phyloP scores from a whole-genome alignment of 2,797 vertebrate genomes.

The Manis crassicaudata region DNA sequence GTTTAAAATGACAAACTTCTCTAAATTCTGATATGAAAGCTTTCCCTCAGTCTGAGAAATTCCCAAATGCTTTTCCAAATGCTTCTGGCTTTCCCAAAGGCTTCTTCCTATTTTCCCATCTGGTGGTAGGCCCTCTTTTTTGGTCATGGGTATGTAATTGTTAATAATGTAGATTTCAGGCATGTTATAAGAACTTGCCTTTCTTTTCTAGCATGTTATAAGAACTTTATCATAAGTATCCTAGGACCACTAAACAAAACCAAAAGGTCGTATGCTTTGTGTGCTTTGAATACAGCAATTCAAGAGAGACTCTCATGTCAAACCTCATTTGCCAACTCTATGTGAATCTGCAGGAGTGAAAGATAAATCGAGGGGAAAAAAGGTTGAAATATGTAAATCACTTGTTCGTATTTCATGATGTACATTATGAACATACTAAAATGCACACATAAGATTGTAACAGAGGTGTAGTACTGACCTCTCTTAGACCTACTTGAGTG shows the following conservation, averaged over 20 bases:
- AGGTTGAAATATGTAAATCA: background rate
- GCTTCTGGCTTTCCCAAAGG: background rate
- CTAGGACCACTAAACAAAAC: background rate
- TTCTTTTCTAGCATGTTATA: background rate
- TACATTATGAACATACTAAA: background rate
- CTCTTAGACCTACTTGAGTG: background rate
- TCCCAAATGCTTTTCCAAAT: background rate
- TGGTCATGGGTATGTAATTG: background rate
- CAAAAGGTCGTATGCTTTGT: background rate
- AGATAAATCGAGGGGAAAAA: background rate
- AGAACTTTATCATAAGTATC: background rate
- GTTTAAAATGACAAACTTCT: background rate
- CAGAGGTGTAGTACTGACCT: background rate
- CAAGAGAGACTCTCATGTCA: background rate
- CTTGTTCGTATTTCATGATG: background rate
- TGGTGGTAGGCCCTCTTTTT: background rate
- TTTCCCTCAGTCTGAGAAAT: background rate
- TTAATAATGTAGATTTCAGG: background rate
- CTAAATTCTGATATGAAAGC: background rate
- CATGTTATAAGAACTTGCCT: background rate
- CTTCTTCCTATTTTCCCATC: background rate
- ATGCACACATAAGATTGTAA: background rate
- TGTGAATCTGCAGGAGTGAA: background rate
- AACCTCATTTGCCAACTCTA: background rate
- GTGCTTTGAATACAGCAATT: background rate